Evolutionary conservation across 2,113 vertebrate genomes (phyloP).

Genomic region (Nyctibius bracteatus): DNA sequence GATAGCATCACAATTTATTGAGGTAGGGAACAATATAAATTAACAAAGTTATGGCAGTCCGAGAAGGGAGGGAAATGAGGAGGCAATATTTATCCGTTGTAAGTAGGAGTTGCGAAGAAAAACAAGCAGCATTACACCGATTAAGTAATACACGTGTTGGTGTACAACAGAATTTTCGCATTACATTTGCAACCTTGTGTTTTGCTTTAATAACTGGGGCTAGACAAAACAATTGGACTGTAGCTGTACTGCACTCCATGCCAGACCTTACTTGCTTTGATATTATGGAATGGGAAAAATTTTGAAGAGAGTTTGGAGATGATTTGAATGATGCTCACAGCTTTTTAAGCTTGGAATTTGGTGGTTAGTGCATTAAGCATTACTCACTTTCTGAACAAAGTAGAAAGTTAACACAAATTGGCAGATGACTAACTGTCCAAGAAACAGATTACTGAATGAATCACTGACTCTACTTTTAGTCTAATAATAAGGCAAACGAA

Average conservation of each 20-base stretch:
- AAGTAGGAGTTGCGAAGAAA: background rate
- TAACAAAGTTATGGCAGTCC: background rate
- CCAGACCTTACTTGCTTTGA: conserved; percentile 9
- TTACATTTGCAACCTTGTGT: background rate
- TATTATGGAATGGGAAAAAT: background rate
- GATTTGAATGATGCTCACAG: background rate
- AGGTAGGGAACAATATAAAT: background rate
- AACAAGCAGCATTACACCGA: background rate
- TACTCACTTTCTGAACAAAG: conserved; percentile 64
- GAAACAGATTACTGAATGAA: conserved; percentile 68
- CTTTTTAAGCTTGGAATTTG: conserved; percentile 58
- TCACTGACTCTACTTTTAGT: conserved; percentile 63
- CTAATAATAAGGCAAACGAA: conserved; percentile 52
- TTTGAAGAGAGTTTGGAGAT: background rate
- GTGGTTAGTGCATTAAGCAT: conserved; percentile 56
- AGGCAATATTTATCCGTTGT: background rate
- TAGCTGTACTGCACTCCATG: background rate
- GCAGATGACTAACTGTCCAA: conserved; percentile 71
- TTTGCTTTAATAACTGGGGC: background rate
- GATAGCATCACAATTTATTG: background rate
- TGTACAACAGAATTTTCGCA: background rate
- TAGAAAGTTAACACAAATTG: conserved; percentile 67
- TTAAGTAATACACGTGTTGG: background rate
- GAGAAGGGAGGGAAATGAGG: background rate
- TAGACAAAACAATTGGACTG: conserved; percentile 38